Evolutionary conservation across 1,140 invertebrate genomes (phyloP), one percentile per base, ranked within the genome.

Genomic region (Nymphalis io): DNA sequence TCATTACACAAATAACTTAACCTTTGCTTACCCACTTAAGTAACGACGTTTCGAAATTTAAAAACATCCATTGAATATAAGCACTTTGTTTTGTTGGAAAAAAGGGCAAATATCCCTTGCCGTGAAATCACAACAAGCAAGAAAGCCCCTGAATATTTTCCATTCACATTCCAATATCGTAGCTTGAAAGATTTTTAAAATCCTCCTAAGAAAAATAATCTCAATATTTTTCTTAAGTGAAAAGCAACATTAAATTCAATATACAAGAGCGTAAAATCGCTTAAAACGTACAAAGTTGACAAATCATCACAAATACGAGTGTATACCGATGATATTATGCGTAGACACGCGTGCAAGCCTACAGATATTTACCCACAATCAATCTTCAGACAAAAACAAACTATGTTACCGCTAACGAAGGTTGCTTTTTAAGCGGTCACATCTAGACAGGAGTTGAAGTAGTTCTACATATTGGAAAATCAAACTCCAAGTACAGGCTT

Each of bases 281-380:
- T 57, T 80, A 60, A 15, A 55, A 2, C 10, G 2, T 16, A 20
- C 53, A 82, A 85, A 87, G 79, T 81, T 88, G 83, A 88, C 84
- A 88, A 83, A 86, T 89, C 87, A 89, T 88, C 86, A 83, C 81
- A 75, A 76, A 82, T 78, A 80, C 76, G 75, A 81, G 82, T 85
- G 81, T 84, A 78, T 78, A 81, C 76, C 75, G 76, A 85, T 84
- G 81, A 87, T 85, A 88, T 89, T 89, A 89, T 89, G 85, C 87
- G 81, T 80, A 81, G 87, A 83, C 87, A 89, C 85, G 85, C 83
- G 80, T 80, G 62, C 68, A 68, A 74, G 70, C 74, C 75, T 78
- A 75, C 76, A 70, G 79, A 80, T 84, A 75, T 78, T 79, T 78
- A 78, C 75, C 64, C 68, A 75, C 59, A 62, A 16, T 18, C 20